Base-by-base conservation (phyloP, 2,797 vertebrate species). In the Melopsittacus undulatus region DNA sequence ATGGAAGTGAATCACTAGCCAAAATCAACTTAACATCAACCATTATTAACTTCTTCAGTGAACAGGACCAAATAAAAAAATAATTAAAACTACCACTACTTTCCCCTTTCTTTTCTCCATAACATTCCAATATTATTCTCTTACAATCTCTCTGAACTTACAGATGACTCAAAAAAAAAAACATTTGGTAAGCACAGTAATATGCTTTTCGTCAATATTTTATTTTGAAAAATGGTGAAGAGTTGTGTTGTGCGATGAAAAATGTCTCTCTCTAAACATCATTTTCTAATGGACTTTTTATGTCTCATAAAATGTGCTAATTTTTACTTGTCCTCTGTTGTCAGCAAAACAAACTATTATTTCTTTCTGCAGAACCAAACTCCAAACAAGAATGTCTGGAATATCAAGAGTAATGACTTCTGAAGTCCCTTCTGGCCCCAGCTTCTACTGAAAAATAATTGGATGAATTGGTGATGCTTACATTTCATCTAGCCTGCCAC, bases 271-370 rank as follows among this genome's bases (percentile, higher is more conserved):
- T 64, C 61, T 74, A 74, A 95, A 78, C 67, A 86, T 94, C 10
- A 86, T 94, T 94, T 97, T 95, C 90, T 95, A 92, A 96, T 95
- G 70, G 78, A 78, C 63, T 88, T 81, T 93, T 92, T 88, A 87
- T 95, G 94, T 95, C 82, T 74, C 85, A 82, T 93, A 96, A 96
- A 95, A 96, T 86, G 88, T 69, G 56, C 46, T 94, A 90, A 91
- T 97, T 95, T 95, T 94, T 94, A 88, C 89, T 93, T 96, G 88
- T 95, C 90, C 80, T 91, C 79, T 82, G 61, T 82, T 95, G 92
- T 93, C 94, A 96, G 19, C 82, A 95, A 93, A 96, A 96, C 87
- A 96, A 90, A 95, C 67, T 96, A 90, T 95, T 96, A 95, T 91
- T 93, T 95, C 95, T 93, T 96, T 95, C 92, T 10, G 5, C 79